Conservation (phyloP, 2,888 invertebrate genomes). For the Lasioglossum lativentre region DNA sequence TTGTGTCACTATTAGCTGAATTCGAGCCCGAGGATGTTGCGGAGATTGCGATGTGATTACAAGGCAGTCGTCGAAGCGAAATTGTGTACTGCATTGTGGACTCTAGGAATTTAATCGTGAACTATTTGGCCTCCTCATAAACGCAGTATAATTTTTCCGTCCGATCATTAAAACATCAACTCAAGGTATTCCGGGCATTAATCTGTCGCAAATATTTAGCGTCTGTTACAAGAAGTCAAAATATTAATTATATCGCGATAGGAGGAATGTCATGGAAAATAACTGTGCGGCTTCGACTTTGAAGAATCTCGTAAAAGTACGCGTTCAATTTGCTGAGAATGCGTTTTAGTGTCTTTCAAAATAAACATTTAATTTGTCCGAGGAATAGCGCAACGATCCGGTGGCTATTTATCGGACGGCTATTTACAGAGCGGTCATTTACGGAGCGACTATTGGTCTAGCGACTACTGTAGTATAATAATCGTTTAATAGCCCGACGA, state of each 20-base stretch:
- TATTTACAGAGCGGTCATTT: neutral
- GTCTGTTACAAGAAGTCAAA: neutral
- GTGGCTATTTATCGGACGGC: neutral
- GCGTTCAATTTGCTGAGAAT: neutral
- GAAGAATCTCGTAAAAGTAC: neutral
- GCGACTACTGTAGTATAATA: neutral
- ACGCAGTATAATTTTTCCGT: neutral
- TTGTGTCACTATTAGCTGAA: constrained; percentile 4
- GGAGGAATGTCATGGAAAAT: too few species aligned
- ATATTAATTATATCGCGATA: too few species aligned
- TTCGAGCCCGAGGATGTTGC: constrained; percentile 2
- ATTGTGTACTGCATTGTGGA: neutral
- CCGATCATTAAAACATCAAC: neutral
- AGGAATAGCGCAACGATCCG: neutral
- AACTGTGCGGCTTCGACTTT: neutral
- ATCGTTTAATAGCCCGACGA: neutral
- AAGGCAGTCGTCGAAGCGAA: constrained; percentile 7
- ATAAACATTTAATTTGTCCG: neutral
- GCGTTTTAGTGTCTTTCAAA: neutral
- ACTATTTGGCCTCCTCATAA: neutral
- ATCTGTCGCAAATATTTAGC: neutral
- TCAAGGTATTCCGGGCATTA: neutral
- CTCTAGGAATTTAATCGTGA: neutral
- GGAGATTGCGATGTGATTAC: constrained; percentile 1
- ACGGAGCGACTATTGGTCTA: neutral